These are phyloP conservation scores for Microdon myrmicae DNA, from an alignment of 2,888 invertebrate species.

Conservation along the genomic window DNA sequence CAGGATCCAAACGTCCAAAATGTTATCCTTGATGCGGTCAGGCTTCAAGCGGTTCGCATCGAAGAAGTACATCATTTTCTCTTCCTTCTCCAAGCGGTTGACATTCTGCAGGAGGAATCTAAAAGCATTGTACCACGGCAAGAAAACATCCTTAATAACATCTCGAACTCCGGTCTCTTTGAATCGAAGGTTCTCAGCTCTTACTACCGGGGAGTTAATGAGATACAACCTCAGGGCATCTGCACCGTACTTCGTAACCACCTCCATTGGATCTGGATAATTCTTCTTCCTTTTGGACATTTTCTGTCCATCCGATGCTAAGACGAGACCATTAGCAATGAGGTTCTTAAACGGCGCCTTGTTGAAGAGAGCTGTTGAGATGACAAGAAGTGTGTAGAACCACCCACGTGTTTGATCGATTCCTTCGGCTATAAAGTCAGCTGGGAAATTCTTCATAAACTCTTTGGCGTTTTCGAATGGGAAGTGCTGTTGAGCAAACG, in stretches of 20 bases:
- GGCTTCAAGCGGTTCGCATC: constrained; percentile 67
- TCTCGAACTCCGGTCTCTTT: constrained; percentile 98
- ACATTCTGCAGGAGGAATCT: constrained; percentile 95
- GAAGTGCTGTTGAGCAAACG: constrained; percentile 95
- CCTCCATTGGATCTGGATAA: constrained; percentile 95
- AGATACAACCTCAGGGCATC: constrained; percentile 96
- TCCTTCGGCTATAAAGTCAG: constrained; percentile 99
- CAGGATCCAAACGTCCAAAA: constrained; percentile 97
- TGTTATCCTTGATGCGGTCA: constrained; percentile 57
- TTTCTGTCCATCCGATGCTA: constrained; percentile 98
- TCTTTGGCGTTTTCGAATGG: constrained; percentile 92
- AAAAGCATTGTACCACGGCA: constrained; percentile 96
- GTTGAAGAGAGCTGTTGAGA: constrained; percentile 94
- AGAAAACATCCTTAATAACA: constrained; percentile 95
- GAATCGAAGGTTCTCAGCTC: constrained; percentile 95
- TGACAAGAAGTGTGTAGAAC: constrained; percentile 98
- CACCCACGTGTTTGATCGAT: constrained; percentile 98
- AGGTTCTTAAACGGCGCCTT: constrained; percentile 98
- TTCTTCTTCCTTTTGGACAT: constrained; percentile 99
- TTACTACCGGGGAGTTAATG: constrained; percentile 97
- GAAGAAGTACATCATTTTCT: constrained; percentile 70
- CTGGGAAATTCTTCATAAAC: constrained; percentile 92
- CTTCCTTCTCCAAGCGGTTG: constrained; percentile 79
- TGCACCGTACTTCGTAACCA: constrained; percentile 93
- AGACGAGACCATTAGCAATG: constrained; percentile 93